phyloP scores from a whole-genome alignment of 2,797 vertebrate genomes.

The Jordanella pulchra region DNA sequence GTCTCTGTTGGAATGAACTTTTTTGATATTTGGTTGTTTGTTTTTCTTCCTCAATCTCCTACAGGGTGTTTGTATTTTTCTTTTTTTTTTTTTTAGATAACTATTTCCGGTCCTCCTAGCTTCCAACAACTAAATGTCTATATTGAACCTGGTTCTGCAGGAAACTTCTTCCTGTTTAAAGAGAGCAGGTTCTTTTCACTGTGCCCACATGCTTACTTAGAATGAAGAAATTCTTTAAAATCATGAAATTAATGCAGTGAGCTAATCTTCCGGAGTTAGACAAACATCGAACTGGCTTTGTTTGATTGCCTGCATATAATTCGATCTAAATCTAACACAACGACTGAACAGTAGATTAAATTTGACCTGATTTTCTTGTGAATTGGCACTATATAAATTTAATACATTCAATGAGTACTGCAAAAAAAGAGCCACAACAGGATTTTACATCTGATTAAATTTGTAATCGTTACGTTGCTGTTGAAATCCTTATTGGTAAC shows the following conservation, averaged over 20 bases:
- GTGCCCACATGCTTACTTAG: too few species aligned
- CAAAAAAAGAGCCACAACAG: not conserved
- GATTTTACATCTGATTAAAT: not conserved
- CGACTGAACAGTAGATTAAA: not conserved
- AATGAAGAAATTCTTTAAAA: not conserved
- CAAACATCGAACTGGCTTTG: not conserved
- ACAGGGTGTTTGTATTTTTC: too few species aligned
- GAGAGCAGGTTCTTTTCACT: not conserved
- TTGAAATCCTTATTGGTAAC: not conserved
- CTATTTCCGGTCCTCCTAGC: too few species aligned
- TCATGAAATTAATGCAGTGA: not conserved
- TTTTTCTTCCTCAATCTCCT: too few species aligned
- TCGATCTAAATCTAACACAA: not conserved
- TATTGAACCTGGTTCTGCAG: too few species aligned
- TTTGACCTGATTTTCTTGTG: not conserved
- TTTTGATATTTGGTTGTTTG: too few species aligned
- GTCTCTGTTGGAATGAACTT: too few species aligned
- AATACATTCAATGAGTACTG: not conserved
- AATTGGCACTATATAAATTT: not conserved
- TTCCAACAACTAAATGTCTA: too few species aligned
- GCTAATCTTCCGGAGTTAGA: too few species aligned
- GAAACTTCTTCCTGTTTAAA: not conserved
- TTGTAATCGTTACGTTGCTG: constrained; percentile 12
- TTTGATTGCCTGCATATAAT: not conserved
- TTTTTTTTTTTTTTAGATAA: too few species aligned